phyloP scores from a whole-genome alignment of 1,140 invertebrate species.

The Drosophila prosaltans region DNA sequence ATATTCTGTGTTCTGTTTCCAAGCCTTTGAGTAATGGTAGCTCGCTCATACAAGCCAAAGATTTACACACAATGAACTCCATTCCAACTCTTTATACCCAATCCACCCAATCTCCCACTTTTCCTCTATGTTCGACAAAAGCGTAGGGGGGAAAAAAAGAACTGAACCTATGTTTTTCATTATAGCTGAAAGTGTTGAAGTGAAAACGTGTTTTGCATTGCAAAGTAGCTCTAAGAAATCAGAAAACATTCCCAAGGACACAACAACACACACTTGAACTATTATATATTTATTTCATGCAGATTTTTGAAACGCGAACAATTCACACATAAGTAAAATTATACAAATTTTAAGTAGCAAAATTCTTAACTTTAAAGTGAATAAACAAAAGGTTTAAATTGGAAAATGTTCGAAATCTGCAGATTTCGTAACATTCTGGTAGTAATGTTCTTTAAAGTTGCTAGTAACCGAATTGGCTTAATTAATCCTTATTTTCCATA shows the following conservation, averaged over 20 bases:
- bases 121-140: background rate
- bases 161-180: slow-evolving; percentile 28
- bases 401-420: too few relatives aligned
- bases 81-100: background rate
- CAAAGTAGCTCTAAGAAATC: slow-evolving; percentile 27
- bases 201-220: slow-evolving; percentile 54
- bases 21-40: slow-evolving; percentile 61
- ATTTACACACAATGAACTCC: slow-evolving; percentile 60
- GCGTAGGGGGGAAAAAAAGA: background rate
- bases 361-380: too few relatives aligned
- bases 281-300: slow-evolving; percentile 10
- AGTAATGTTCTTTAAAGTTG: background rate
- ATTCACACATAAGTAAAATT: background rate
- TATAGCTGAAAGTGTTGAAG: slow-evolving; percentile 20
- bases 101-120: background rate
- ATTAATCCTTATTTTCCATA: too few relatives aligned
- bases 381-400: too few relatives aligned
- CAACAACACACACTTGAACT: background rate
- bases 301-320: background rate
- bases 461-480: too few relatives aligned
- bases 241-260: slow-evolving; percentile 6
- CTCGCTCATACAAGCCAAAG: slow-evolving; percentile 42
- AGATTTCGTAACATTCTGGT: too few relatives aligned
- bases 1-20: slow-evolving; percentile 4
- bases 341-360: too few relatives aligned